Percentiles rank a stretch among this genome's conserved stretches.
Conservation (phyloP, 2,113 vertebrate species). For the Thymallus thymallus region DNA sequence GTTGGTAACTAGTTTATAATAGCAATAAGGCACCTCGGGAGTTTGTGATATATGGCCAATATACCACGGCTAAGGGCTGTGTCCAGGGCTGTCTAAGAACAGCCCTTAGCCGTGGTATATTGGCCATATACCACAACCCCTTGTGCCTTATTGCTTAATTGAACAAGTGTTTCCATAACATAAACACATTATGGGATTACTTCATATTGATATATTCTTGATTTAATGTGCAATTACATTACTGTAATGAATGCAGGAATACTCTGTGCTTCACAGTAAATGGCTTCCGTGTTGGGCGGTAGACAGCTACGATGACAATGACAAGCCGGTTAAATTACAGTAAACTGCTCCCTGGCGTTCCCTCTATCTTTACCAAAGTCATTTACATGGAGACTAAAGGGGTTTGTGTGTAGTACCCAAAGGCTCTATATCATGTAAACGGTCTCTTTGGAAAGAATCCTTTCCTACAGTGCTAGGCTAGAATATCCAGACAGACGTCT, state of each 20-base stretch:
- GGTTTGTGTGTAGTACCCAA: slow-evolving; percentile 53
- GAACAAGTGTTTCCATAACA: slow-evolving; percentile 2
- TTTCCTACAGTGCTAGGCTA: neutral
- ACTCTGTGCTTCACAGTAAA: slow-evolving; percentile 40
- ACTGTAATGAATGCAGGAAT: slow-evolving; percentile 54
- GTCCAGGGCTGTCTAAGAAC: no score
- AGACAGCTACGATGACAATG: slow-evolving; percentile 62
- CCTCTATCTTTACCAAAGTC: slow-evolving; percentile 63
- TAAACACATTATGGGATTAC: slow-evolving; percentile 22
- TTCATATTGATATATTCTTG: slow-evolving; percentile 34
- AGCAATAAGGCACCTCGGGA: no score
- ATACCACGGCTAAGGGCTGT: no score
- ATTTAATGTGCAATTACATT: neutral
- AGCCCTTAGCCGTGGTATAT: no score
- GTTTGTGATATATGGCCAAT: no score
- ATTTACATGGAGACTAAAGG: slow-evolving; percentile 54
- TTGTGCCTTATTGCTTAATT: no score
- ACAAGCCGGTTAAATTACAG: slow-evolving; percentile 60
- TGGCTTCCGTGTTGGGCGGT: slow-evolving; percentile 45
- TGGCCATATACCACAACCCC: no score
- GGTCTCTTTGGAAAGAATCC: slow-evolving; percentile 60
- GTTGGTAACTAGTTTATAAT: no score
- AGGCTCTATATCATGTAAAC: slow-evolving; percentile 58
- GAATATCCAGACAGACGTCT: neutral
- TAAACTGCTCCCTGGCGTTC: slow-evolving; percentile 62